Evolutionary conservation across 2,888 invertebrate genomes (phyloP).

Genomic region (Conchocele bisecta): DNA sequence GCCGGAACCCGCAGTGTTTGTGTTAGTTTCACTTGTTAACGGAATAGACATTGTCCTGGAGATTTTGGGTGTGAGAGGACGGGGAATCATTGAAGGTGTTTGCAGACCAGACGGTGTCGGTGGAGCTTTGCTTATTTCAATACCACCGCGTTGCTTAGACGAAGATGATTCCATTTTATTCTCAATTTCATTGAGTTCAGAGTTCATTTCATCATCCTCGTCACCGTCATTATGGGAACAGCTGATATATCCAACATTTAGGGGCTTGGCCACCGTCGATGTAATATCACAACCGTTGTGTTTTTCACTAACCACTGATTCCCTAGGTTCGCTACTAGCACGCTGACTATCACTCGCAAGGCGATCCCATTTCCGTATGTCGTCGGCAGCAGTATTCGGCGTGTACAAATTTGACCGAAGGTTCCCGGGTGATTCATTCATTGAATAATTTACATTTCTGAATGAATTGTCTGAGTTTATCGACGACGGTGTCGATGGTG

Average conservation of each 20-base stretch:
- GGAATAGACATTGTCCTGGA: conserved; percentile 43
- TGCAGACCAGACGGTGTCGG: conserved; percentile 54
- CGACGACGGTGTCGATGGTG: conserved; percentile 30
- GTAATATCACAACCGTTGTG: conserved; percentile 16
- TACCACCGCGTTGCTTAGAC: not conserved
- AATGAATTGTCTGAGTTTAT: conserved; percentile 36
- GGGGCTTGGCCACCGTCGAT: conserved; percentile 20
- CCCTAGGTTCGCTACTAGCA: conserved; percentile 40
- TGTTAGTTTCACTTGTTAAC: conserved; percentile 8
- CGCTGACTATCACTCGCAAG: conserved; percentile 13
- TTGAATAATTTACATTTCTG: conserved; percentile 18
- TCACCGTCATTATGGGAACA: conserved; percentile 34
- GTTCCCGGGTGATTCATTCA: conserved; percentile 17
- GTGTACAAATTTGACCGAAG: conserved; percentile 43
- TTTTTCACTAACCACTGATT: conserved; percentile 27
- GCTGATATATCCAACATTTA: conserved; percentile 56
- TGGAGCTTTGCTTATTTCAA: not conserved
- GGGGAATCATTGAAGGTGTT: conserved; percentile 65
- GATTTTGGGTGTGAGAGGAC: conserved; percentile 60
- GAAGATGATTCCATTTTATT: conserved; percentile 31
- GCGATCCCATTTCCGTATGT: conserved; percentile 19
- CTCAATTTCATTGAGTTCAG: conserved; percentile 32
- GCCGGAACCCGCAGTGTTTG: not conserved
- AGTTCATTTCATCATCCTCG: conserved; percentile 7
- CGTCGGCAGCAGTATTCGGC: conserved; percentile 28